Evolutionary conservation across 2,888 invertebrate species (phyloP).

Genomic region (Leucophenga maculata): DNA sequence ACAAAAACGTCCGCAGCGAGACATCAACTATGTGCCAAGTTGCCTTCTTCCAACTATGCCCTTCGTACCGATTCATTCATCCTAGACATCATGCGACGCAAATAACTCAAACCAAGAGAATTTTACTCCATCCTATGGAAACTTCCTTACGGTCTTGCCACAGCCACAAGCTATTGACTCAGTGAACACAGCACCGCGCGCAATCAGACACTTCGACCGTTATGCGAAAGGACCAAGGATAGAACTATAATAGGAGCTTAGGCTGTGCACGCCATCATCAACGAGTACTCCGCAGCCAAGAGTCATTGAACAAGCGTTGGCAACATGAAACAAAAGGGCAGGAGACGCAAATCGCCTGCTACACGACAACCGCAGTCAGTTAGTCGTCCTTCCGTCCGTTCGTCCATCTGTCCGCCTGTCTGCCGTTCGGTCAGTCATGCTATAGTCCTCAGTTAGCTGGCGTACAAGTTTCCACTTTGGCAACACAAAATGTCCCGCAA

Average conservation of each 20-base stretch:
- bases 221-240: too few relatives aligned
- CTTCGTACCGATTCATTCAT: conserved; percentile 4
- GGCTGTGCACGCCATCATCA: background rate
- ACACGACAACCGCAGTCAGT: conserved; percentile 20
- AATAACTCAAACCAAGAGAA: conserved; percentile 29
- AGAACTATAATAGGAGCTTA: background rate
- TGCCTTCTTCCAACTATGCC: background rate
- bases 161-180: too few relatives aligned
- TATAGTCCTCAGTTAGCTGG: too few relatives aligned
- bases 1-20: conserved; percentile 15
- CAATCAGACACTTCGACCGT: background rate
- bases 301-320: background rate
- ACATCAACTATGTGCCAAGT: conserved; percentile 8
- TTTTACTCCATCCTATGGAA: background rate
- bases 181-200: background rate
- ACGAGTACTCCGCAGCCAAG: conserved; percentile 1
- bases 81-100: conserved; percentile 31
- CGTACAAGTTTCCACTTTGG: conserved; percentile 49
- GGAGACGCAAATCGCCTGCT: too few relatives aligned
- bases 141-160: background rate
- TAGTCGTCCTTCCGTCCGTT: conserved; percentile 8
- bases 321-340: too few relatives aligned
- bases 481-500: conserved; percentile 71
- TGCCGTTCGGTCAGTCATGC: background rate
- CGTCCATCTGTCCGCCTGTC: background rate